phyloP scores from a whole-genome alignment of 2,888 invertebrate species.

The Ornithoptera priamus region DNA sequence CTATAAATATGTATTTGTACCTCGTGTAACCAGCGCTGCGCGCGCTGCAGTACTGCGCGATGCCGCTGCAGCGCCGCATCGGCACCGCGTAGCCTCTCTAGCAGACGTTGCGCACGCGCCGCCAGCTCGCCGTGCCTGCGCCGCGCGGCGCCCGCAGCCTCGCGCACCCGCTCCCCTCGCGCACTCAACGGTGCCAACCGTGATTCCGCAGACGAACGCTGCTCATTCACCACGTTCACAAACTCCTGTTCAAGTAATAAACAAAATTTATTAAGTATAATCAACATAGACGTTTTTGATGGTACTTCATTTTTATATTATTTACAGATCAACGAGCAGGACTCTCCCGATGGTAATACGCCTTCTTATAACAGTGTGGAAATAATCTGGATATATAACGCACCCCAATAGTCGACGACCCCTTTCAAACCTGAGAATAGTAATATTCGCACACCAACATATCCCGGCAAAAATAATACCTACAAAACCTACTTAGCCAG shows the following conservation, averaged over 20 bases:
- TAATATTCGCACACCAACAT: too few species aligned
- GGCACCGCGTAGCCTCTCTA: constrained; percentile 90
- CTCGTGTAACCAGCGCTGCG: constrained; percentile 87
- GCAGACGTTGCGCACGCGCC: constrained; percentile 89
- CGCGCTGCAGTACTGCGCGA: constrained; percentile 90
- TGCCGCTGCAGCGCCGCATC: constrained; percentile 81
- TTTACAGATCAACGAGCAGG: too few species aligned
- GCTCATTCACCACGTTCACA: constrained; percentile 90
- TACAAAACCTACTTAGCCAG: too few species aligned
- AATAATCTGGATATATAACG: too few species aligned
- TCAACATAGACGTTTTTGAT: too few species aligned
- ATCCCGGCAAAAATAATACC: too few species aligned
- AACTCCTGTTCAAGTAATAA: constrained; percentile 81
- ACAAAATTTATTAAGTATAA: too few species aligned
- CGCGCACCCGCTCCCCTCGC: constrained; percentile 85
- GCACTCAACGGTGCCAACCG: constrained; percentile 89
- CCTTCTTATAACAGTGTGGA: too few species aligned
- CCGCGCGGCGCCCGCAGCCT: constrained; percentile 88
- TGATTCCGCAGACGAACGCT: constrained; percentile 90
- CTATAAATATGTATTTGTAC: constrained; percentile 48
- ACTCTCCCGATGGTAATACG: too few species aligned
- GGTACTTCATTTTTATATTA: too few species aligned
- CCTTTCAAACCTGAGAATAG: too few species aligned
- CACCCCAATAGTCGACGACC: too few species aligned
- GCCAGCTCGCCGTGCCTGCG: constrained; percentile 90